Base-by-base conservation (phyloP, 2,797 vertebrate genomes). In the Cossypha polioptera region DNA sequence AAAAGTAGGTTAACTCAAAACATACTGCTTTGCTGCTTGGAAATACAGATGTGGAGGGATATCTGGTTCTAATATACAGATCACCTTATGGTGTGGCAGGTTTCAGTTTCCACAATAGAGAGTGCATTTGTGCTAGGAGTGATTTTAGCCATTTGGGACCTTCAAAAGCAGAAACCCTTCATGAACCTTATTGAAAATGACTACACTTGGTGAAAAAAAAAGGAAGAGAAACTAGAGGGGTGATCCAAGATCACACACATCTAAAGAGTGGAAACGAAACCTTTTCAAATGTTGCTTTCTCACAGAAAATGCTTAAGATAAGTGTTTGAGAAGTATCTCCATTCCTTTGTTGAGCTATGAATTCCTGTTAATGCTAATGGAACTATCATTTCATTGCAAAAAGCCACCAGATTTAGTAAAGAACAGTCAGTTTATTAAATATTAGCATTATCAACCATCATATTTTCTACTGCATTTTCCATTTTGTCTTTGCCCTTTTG, bases 91-190 rank as follows among this genome's bases (percentile, higher is more conserved):
- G 90, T 96, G 95, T 95, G 94, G 94, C 92, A 96, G 97, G 89
- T 97, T 97, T 97, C 91, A 90, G 96, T 96, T 97, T 97, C 96
- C 96, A 95, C 96, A 95, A 96, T 93, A 97, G 96, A 94, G 95
- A 96, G 93, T 94, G 88, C 93, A 93, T 97, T 97, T 96, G 77
- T 85, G 91, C 96, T 95, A 92, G 53, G 86, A 96, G 93, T 96
- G 90, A 96, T 96, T 96, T 96, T 95, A 96, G 92, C 91, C 96
- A 87, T 95, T 97, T 97, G 95, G 96, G 96, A 96, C 95, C 93
- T 96, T 96, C 95, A 96, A 96, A 97, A 95, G 93, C 95, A 94
- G 90, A 94, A 96, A 95, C 16, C 20, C 9, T 95, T 86, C 80
- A 71, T 95, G 96, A 97, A 96, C 67, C 77, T 97, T 96, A 97